phyloP scores from a whole-genome alignment of 2,888 invertebrate genomes.

The Cheilosia variabilis region DNA sequence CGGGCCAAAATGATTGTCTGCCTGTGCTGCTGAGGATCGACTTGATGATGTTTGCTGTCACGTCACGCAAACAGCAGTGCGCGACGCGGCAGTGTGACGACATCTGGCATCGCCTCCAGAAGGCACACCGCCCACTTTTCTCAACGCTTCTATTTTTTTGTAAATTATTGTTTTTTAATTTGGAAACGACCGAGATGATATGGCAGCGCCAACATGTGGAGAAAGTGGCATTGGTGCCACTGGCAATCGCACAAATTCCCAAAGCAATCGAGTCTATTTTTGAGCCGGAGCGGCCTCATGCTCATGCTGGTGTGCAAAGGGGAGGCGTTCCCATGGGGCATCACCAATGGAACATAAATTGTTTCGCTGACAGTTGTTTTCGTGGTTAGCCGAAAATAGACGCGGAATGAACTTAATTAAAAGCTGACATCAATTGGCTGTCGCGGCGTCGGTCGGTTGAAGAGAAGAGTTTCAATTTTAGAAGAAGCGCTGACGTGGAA shows the following conservation, averaged over 20 bases:
- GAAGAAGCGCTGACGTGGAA: not conserved
- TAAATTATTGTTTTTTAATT: slow-evolving; percentile 74
- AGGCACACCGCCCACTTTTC: slow-evolving; percentile 65
- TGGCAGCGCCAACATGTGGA: slow-evolving; percentile 57
- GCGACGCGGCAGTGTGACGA: slow-evolving; percentile 33
- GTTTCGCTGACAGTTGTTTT: slow-evolving; percentile 49
- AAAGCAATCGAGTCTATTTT: slow-evolving; percentile 55
- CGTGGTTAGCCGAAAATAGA: slow-evolving; percentile 47
- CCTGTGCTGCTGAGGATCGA: slow-evolving; percentile 26
- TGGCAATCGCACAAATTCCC: slow-evolving; percentile 36
- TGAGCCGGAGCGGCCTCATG: not conserved
- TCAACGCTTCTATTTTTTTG: slow-evolving; percentile 8
- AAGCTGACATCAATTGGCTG: slow-evolving; percentile 40
- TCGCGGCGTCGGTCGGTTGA: not conserved
- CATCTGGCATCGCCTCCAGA: slow-evolving; percentile 65
- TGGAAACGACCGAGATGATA: slow-evolving; percentile 50
- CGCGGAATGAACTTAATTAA: slow-evolving; percentile 48
- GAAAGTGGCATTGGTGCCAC: slow-evolving; percentile 38
- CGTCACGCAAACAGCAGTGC: slow-evolving; percentile 7
- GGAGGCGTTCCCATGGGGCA: slow-evolving; percentile 70
- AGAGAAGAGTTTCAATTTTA: not conserved
- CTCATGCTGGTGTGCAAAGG: slow-evolving; percentile 52
- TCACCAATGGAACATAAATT: slow-evolving; percentile 63
- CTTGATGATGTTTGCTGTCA: slow-evolving; percentile 56
- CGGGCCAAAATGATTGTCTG: slow-evolving; percentile 55